Percentiles rank a stretch among this genome's conserved stretches.
These are phyloP conservation scores for Cerastis rubricosa DNA, from an alignment of 2,888 invertebrate species.

Conservation along the genomic window DNA sequence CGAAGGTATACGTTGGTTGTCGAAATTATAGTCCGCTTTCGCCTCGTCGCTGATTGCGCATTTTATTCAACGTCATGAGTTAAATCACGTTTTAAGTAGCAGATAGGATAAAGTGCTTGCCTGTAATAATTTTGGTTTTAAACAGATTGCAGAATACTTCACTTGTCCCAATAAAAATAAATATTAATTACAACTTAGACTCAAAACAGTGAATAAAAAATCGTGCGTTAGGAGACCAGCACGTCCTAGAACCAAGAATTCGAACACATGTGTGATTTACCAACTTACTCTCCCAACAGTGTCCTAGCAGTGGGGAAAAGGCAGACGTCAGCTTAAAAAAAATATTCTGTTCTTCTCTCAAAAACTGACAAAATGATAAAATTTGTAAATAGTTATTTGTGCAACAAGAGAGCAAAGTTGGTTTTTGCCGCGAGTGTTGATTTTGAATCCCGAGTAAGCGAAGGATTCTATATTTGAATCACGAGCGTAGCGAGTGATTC, in stretches of 20 bases:
- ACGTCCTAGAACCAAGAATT: background rate
- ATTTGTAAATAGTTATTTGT: no score
- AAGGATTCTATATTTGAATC: no score
- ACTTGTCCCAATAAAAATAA: no score
- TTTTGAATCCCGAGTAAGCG: no score
- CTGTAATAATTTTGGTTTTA: background rate
- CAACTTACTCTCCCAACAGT: background rate
- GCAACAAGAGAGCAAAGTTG: no score
- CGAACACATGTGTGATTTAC: background rate
- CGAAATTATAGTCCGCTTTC: constrained; percentile 43
- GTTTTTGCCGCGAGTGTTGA: no score
- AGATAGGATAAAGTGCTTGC: background rate
- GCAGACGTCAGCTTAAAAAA: background rate
- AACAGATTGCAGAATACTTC: no score
- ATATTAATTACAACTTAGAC: no score
- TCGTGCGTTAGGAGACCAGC: background rate
- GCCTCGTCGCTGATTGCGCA: background rate
- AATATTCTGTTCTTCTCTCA: background rate
- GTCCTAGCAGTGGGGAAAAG: background rate
- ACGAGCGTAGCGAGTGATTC: no score
- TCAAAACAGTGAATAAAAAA: background rate
- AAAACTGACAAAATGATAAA: no score
- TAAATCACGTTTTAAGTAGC: background rate
- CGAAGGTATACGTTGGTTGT: constrained; percentile 73
- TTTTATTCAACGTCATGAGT: constrained; percentile 4